Percentiles rank a stretch among this genome's conserved stretches.
Conservation (phyloP, 2,888 invertebrate species). For the Drosophila picticornis region DNA sequence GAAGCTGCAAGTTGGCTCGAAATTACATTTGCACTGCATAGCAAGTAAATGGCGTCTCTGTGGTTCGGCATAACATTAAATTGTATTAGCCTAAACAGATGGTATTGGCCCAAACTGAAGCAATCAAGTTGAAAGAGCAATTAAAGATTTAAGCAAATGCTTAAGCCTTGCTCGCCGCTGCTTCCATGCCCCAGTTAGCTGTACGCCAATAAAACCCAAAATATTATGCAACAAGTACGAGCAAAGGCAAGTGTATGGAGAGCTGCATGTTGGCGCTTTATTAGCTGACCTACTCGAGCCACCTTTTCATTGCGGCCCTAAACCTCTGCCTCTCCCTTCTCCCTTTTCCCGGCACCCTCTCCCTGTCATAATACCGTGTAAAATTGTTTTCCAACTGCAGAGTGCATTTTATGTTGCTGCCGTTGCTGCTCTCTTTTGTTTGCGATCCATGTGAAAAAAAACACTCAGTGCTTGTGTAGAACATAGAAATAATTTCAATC, state of each 20-base stretch:
- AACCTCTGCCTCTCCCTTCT: neutral
- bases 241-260: conserved; percentile 52
- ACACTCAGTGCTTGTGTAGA: conserved; percentile 22
- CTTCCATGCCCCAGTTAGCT: conserved; percentile 23
- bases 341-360: neutral
- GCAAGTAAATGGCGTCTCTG: conserved; percentile 1
- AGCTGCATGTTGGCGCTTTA: conserved; percentile 68
- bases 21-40: conserved; percentile 63
- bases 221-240: conserved; percentile 80
- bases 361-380: conserved; percentile 65
- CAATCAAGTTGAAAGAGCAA: conserved; percentile 72
- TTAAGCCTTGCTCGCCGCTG: neutral
- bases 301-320: conserved; percentile 39
- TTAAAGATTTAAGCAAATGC: conserved; percentile 54
- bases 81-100: conserved; percentile 68
- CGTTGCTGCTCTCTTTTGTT: conserved; percentile 44
- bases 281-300: conserved; percentile 62
- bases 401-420: conserved; percentile 55
- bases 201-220: conserved; percentile 69
- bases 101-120: conserved; percentile 59
- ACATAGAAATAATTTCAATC: conserved; percentile 78
- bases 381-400: conserved; percentile 71
- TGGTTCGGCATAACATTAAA: conserved; percentile 57
- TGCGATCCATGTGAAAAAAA: conserved; percentile 22
- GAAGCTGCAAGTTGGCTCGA: conserved; percentile 43